These are phyloP conservation scores for Patella vulgata DNA, from an alignment of 1,140 invertebrate species.

Conservation along the genomic window DNA sequence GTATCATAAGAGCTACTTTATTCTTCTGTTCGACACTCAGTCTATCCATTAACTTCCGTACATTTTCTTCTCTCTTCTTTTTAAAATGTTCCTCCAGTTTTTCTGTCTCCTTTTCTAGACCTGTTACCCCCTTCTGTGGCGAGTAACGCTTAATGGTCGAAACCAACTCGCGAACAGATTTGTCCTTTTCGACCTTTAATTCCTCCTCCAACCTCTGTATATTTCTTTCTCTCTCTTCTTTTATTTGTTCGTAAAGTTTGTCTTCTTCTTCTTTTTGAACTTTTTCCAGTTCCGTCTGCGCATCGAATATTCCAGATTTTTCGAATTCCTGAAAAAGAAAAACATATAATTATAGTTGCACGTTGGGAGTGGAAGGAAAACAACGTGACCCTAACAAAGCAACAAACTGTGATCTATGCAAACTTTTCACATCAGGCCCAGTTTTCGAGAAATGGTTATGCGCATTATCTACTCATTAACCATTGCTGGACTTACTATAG, in stretches of 20 bases:
- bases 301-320: slow-evolving; percentile 57
- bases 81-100: slow-evolving; percentile 49
- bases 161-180: slow-evolving; percentile 53
- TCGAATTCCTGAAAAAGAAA: slow-evolving; percentile 56
- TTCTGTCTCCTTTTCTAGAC: slow-evolving; percentile 48
- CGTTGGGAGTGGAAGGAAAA: no score
- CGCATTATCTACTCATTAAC: no score
- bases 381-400: no score
- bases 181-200: slow-evolving; percentile 55
- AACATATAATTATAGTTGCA: neutral
- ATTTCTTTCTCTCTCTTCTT: slow-evolving; percentile 48
- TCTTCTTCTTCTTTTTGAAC: slow-evolving; percentile 60
- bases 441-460: no score
- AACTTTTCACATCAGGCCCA: no score
- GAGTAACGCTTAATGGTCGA: slow-evolving; percentile 47
- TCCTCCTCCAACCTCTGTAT: slow-evolving; percentile 51
- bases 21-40: slow-evolving; percentile 56
- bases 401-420: no score
- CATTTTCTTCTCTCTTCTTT: slow-evolving; percentile 53
- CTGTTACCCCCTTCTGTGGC: slow-evolving; percentile 40
- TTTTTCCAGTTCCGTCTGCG: slow-evolving; percentile 56
- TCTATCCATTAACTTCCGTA: slow-evolving; percentile 51
- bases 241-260: slow-evolving; percentile 54
- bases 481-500: no score
- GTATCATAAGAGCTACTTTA: slow-evolving; percentile 56